Evolutionary conservation across 1,140 invertebrate genomes (phyloP).

Genomic region (Monochamus saltuarius): DNA sequence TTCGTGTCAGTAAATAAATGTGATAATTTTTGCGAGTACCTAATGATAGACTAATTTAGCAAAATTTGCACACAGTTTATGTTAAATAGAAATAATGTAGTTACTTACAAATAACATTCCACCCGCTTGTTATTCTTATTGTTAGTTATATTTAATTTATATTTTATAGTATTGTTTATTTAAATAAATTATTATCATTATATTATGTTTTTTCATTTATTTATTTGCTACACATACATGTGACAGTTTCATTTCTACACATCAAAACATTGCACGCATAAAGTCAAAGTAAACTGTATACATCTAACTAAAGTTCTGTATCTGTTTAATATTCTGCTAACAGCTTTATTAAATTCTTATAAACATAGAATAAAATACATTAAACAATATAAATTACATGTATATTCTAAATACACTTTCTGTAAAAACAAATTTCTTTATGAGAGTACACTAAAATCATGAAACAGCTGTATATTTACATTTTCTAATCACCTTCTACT

Average conservation of each 20-base stretch:
- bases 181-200: constrained; percentile 26
- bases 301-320: not conserved
- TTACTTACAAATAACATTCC: not conserved
- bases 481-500: too few relatives aligned
- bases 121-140: constrained; percentile 7
- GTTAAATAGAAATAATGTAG: constrained; percentile 1
- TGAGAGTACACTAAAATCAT: too few relatives aligned
- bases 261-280: not conserved
- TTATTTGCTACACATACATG: not conserved
- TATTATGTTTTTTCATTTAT: constrained; percentile 23
- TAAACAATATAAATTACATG: too few relatives aligned
- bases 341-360: not conserved
- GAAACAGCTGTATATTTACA: too few relatives aligned
- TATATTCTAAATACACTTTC: too few relatives aligned
- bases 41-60: not conserved
- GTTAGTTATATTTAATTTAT: constrained; percentile 4
- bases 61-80: constrained; percentile 2
- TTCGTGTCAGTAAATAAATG: not conserved
- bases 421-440: too few relatives aligned
- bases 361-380: too few relatives aligned
- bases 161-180: constrained; percentile 24
- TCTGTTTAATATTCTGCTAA: not conserved
- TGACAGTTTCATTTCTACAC: not conserved
- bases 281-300: not conserved
- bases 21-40: not conserved